A percentile compares a stretch with the other conserved stretches of the same genome.
These are phyloP conservation scores for Thysanoteuthis rhombus DNA, from an alignment of 2,888 invertebrate species.

Conservation along the genomic window DNA sequence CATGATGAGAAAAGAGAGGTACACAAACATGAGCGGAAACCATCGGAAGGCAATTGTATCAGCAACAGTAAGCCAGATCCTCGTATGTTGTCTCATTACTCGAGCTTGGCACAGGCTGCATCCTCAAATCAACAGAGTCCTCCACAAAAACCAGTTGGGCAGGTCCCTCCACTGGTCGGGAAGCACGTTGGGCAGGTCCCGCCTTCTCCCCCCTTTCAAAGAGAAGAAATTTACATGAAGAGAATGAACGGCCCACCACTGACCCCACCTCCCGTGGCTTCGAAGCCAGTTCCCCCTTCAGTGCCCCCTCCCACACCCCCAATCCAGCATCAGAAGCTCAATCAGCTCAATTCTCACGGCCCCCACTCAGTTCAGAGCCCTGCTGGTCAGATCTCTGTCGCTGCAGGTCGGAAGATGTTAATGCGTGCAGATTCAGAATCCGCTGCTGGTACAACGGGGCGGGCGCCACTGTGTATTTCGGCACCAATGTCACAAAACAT, in stretches of 20 bases:
- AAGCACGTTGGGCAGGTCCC: constrained; percentile 28
- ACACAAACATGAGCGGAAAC: constrained; percentile 39
- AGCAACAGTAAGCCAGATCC: neutral
- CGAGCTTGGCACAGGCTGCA: constrained; percentile 30
- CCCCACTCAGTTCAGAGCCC: neutral
- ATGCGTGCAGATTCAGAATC: constrained; percentile 32
- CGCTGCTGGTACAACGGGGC: constrained; percentile 33
- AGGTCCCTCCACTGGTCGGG: neutral
- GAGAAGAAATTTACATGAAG: constrained; percentile 19
- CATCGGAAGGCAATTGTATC: constrained; percentile 40
- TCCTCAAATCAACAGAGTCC: constrained; percentile 30
- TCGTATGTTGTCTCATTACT: neutral
- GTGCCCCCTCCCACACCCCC: constrained; percentile 36
- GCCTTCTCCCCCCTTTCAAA: constrained; percentile 29
- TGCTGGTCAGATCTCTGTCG: constrained; percentile 32
- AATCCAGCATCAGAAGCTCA: constrained; percentile 32
- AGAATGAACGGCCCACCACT: constrained; percentile 27
- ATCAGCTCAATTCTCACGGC: neutral
- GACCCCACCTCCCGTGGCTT: constrained; percentile 26
- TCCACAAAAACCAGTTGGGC: constrained; percentile 29
- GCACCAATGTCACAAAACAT: constrained; percentile 33
- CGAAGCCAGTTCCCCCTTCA: constrained; percentile 37
- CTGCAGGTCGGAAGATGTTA: constrained; percentile 22
- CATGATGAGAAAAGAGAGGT: constrained; percentile 37
- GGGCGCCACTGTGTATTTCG: constrained; percentile 38